Percentiles rank a stretch among this genome's conserved stretches.
Evolutionary conservation across 2,797 vertebrate species (phyloP).

Genomic region (Eidolon dupreanum): DNA sequence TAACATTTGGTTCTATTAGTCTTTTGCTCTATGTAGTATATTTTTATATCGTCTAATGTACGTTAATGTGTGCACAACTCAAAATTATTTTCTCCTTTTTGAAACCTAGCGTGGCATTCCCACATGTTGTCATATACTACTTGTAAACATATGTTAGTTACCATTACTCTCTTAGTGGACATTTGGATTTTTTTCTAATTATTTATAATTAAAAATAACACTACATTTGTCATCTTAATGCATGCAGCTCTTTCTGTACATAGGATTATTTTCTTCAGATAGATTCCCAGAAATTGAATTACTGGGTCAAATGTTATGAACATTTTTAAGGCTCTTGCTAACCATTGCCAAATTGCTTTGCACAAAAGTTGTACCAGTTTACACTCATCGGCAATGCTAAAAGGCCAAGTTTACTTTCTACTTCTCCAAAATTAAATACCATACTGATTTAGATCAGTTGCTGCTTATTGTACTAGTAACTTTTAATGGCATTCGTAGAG

Average conservation of each 20-base stretch:
- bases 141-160: not conserved
- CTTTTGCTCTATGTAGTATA: not conserved
- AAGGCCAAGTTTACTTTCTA: not conserved
- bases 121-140: not conserved
- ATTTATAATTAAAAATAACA: not conserved
- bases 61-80: not conserved
- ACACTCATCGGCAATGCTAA: not conserved
- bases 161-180: not conserved
- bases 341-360: not conserved
- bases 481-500: not conserved
- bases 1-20: not conserved
- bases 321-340: not conserved
- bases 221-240: not conserved
- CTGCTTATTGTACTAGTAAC: not conserved
- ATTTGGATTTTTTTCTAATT: not conserved
- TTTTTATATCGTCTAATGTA: not conserved
- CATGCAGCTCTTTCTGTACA: not conserved
- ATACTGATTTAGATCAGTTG: not conserved
- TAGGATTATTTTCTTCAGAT: not conserved
- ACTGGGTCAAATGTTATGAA: not conserved
- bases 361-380: not conserved
- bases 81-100: not conserved
- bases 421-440: not conserved
- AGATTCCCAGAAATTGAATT: constrained; percentile 48
- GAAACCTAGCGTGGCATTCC: not conserved